A percentile compares a stretch with the other conserved stretches of the same genome.
These are phyloP conservation scores for Lamproptera curius DNA, from an alignment of 2,888 invertebrate genomes.

Conservation along the genomic window DNA sequence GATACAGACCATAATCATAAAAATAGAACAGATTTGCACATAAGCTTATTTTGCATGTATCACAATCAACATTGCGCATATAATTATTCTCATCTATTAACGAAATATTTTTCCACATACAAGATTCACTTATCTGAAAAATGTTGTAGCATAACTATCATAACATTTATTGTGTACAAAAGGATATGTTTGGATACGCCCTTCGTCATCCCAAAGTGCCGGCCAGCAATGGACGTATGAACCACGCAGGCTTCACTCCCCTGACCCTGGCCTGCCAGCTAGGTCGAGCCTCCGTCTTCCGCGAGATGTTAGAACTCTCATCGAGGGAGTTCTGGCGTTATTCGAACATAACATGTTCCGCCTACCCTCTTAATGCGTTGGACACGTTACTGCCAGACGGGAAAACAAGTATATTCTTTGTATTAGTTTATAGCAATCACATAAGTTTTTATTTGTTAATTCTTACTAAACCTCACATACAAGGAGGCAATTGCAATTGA, in stretches of 20 bases:
- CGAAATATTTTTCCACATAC: too few relatives aligned
- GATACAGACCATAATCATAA: too few relatives aligned
- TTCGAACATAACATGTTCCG: constrained; percentile 98
- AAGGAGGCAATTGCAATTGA: too few relatives aligned
- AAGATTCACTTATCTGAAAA: too few relatives aligned
- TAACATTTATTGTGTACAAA: too few relatives aligned
- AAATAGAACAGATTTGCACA: too few relatives aligned
- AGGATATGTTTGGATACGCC: constrained; percentile 99
- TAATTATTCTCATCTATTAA: too few relatives aligned
- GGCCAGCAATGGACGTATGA: constrained; percentile 94
- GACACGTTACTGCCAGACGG: constrained; percentile 97
- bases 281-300: constrained; percentile 96
- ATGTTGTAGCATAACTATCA: too few relatives aligned
- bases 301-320: constrained; percentile 97
- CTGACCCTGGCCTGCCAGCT: constrained; percentile 97
- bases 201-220: constrained; percentile 95
- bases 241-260: constrained; percentile 94
- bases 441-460: too few relatives aligned
- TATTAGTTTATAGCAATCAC: too few relatives aligned
- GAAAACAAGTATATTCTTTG: constrained; percentile 97
- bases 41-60: too few relatives aligned
- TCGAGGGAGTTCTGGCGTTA: constrained; percentile 98
- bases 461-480: too few relatives aligned
- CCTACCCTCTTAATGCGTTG: constrained; percentile 96
- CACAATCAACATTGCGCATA: not conserved